These are phyloP conservation scores for Lophius piscatorius DNA, from an alignment of 2,113 vertebrate genomes.

Conservation along the genomic window DNA sequence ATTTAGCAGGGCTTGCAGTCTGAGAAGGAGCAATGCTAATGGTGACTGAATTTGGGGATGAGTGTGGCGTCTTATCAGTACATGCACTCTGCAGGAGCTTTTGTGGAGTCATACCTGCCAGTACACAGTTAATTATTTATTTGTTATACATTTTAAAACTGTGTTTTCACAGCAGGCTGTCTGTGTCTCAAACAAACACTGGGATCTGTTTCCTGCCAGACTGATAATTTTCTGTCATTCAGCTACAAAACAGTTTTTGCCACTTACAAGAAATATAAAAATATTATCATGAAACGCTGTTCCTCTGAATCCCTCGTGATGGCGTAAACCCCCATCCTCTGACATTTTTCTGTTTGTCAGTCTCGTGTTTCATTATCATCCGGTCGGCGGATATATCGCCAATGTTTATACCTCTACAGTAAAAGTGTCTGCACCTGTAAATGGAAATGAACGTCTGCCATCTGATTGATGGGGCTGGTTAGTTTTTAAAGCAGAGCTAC, in stretches of 20 bases:
- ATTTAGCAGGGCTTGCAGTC: conserved; percentile 64
- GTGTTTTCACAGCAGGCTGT: conserved; percentile 25
- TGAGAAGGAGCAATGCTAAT: conserved; percentile 71
- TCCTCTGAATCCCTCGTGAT: conserved; percentile 13
- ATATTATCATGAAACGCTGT: conserved; percentile 8
- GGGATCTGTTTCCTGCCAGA: conserved; percentile 27
- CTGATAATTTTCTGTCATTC: conserved; percentile 40
- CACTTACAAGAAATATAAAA: conserved; percentile 39
- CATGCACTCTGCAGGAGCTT: conserved; percentile 54
- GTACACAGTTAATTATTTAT: conserved; percentile 57
- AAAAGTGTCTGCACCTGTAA: conserved; percentile 36
- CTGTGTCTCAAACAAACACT: conserved; percentile 31
- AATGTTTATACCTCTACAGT: conserved; percentile 53
- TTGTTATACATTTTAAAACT: conserved; percentile 56
- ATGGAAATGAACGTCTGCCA: conserved; percentile 34
- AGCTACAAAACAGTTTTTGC: conserved; percentile 51
- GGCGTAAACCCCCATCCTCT: background rate
- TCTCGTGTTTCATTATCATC: conserved; percentile 53
- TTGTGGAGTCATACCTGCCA: conserved; percentile 61
- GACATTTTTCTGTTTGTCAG: conserved; percentile 1
- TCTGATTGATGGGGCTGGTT: conserved; percentile 12
- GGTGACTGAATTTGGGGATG: conserved; percentile 69
- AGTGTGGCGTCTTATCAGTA: conserved; percentile 70
- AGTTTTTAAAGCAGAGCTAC: conserved; percentile 39
- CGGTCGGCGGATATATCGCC: conserved; percentile 44